Conservation (phyloP, 2,888 invertebrate species). For the Pachycephus smyrnensis region DNA sequence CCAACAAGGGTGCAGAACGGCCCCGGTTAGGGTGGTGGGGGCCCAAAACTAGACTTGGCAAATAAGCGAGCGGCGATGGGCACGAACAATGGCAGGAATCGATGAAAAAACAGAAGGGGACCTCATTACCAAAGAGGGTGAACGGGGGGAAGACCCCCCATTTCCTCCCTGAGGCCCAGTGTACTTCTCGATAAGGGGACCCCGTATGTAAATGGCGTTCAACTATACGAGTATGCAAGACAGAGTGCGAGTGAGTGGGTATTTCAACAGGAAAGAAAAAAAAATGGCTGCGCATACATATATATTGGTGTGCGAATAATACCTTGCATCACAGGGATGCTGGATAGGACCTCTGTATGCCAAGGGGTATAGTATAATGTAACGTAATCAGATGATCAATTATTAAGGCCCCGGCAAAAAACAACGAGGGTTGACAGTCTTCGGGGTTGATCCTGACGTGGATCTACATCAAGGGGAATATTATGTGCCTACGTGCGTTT, state of each 20-base stretch:
- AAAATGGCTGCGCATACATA: conserved; percentile 47
- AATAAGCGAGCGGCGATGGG: background rate
- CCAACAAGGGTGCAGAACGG: background rate
- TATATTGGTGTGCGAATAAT: conserved; percentile 58
- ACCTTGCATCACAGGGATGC: conserved; percentile 38
- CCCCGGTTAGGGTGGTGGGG: background rate
- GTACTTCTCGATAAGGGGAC: conserved; percentile 65
- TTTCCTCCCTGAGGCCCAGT: conserved; percentile 43
- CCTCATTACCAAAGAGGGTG: conserved; percentile 53
- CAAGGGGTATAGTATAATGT: conserved; percentile 56
- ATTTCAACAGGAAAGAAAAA: conserved; percentile 34
- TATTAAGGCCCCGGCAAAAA: conserved; percentile 63
- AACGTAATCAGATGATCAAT: conserved; percentile 67
- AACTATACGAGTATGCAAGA: conserved; percentile 25
- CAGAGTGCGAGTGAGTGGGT: background rate
- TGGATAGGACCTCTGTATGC: conserved; percentile 25
- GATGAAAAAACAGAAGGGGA: conserved; percentile 43
- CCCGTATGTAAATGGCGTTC: conserved; percentile 61
- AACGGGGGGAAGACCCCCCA: conserved; percentile 28
- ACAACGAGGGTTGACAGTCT: conserved; percentile 65
- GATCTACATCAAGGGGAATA: background rate
- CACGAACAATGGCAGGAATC: conserved; percentile 28
- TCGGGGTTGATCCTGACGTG: conserved; percentile 15
- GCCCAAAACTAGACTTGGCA: background rate
- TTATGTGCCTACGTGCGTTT: background rate